Conservation (phyloP, 2,113 vertebrate species). For the Philantomba maxwellii region DNA sequence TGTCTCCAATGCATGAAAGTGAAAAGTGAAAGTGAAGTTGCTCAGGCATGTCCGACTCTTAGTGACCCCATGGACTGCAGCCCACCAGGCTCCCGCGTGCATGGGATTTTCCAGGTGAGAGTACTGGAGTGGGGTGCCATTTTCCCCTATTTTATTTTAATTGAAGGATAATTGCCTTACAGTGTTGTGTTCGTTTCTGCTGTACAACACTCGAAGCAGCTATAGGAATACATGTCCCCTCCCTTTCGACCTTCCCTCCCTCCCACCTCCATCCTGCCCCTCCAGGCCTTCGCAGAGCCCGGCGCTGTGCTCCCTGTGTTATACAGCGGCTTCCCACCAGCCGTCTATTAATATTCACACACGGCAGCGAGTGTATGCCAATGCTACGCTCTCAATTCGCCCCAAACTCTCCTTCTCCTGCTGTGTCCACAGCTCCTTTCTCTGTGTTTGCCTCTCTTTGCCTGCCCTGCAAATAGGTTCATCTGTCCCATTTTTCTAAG, state of each 20-base stretch:
- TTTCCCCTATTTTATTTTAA: background rate
- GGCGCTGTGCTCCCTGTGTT: accelerated
- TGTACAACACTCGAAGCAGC: background rate
- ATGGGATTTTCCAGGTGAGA: background rate
- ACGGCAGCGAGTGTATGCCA: accelerated
- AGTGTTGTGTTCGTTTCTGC: background rate
- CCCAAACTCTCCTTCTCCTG: background rate
- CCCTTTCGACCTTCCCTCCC: background rate
- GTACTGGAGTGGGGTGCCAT: background rate
- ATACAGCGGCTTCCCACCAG: background rate
- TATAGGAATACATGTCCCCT: background rate
- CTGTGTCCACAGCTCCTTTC: background rate
- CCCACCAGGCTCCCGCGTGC: background rate
- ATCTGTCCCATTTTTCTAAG: background rate
- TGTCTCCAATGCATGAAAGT: too few species aligned
- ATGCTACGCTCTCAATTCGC: background rate
- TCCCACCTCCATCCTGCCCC: background rate
- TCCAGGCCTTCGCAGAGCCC: background rate
- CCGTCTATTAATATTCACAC: background rate
- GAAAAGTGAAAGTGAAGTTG: too few species aligned
- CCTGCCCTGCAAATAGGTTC: background rate
- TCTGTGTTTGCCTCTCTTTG: background rate
- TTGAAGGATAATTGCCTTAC: background rate
- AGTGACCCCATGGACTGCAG: background rate
- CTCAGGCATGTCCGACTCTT: background rate